Percentiles rank a stretch among this genome's conserved stretches.
Conservation (phyloP, 1,140 invertebrate genomes). For the Ostrea edulis region DNA sequence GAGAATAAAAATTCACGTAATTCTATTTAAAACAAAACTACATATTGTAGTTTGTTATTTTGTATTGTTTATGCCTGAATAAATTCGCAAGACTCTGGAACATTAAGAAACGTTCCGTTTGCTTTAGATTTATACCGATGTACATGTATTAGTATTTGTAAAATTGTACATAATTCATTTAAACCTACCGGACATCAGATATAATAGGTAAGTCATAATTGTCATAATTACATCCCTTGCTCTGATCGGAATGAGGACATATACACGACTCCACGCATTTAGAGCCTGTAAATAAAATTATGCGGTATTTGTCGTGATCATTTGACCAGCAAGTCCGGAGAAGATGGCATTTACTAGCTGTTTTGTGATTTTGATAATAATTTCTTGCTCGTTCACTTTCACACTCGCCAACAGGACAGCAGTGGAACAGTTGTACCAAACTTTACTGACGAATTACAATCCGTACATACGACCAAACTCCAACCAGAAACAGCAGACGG, state of each 20-base stretch:
- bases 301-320: not conserved
- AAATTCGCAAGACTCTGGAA: no score
- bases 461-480: conserved; percentile 9
- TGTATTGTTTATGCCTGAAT: no score
- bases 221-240: no score
- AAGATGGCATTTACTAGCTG: not conserved
- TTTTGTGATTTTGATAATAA: not conserved
- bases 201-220: no score
- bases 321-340: not conserved
- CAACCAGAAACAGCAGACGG: not conserved
- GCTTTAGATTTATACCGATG: no score
- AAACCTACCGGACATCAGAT: no score
- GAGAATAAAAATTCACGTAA: no score
- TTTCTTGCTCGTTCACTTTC: not conserved
- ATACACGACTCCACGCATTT: not conserved
- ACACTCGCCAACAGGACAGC: conserved; percentile 1
- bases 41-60: no score
- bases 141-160: no score
- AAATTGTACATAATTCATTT: no score
- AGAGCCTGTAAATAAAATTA: not conserved
- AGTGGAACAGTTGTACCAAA: not conserved
- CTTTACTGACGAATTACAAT: conserved; percentile 11
- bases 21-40: no score
- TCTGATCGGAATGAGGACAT: not conserved
- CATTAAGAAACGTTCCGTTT: no score